Conservation (phyloP, 2,113 vertebrate species). For the Andinoacara biseriatus region DNA sequence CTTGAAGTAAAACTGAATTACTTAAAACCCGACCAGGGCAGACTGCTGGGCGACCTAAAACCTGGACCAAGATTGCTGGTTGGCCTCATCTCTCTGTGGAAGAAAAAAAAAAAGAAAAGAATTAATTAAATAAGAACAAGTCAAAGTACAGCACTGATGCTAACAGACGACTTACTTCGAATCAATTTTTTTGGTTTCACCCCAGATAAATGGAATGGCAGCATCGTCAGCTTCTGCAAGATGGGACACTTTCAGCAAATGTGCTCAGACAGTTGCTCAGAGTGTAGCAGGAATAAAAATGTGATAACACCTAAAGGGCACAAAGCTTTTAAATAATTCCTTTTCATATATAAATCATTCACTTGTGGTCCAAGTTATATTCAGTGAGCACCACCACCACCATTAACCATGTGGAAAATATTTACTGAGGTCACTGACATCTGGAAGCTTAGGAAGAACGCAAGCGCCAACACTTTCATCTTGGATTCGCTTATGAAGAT, state of each 20-base stretch:
- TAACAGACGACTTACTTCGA: slow-evolving; percentile 15
- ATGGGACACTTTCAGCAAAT: not conserved
- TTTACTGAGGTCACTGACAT: not conserved
- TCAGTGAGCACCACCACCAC: too few species aligned
- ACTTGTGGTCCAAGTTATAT: too few species aligned
- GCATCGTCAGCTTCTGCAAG: slow-evolving; percentile 62
- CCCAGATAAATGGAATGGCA: slow-evolving; percentile 67
- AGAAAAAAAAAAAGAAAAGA: not conserved
- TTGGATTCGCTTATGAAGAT: not conserved
- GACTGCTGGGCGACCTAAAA: slow-evolving; percentile 43
- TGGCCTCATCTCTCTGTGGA: slow-evolving; percentile 16
- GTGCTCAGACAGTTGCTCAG: not conserved
- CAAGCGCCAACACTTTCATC: not conserved
- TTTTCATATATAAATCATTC: too few species aligned
- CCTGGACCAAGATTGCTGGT: slow-evolving; percentile 27
- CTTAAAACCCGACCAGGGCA: slow-evolving; percentile 62
- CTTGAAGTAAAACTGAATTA: not conserved
- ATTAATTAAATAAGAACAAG: too few species aligned
- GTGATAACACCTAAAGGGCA: not conserved
- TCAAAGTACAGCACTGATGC: not conserved
- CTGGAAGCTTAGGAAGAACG: not conserved
- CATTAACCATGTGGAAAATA: not conserved
- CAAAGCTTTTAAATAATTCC: too few species aligned
- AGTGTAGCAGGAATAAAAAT: not conserved
- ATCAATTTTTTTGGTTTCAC: not conserved